Base-by-base conservation (phyloP, 1,140 invertebrate species). In the Frieseomelitta varia region DNA sequence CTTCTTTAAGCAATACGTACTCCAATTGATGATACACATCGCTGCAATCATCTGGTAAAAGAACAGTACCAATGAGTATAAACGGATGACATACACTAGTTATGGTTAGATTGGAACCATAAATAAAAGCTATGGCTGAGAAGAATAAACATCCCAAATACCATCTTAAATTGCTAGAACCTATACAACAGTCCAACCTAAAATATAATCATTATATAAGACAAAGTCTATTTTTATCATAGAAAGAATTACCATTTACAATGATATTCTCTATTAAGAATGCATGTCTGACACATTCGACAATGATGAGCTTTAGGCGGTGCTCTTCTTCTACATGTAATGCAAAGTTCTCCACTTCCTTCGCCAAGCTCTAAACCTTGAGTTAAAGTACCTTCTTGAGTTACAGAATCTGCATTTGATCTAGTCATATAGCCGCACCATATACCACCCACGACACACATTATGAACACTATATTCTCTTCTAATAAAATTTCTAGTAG, bases 131-230 rank as follows among this genome's bases (percentile, higher is more conserved):
- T 58, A 94, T 88, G 68, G 96, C 95, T 30, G 96, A 96, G 88
- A 96, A 95, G 58, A 97, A 90, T 82, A 96, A 94, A 39, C 96
- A 96, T 61, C 93, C 90, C 27, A 97, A 87, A 90, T 96, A 97
- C 92, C 96, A 96, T 63, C 92, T 94, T 71, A 96, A 95, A 91
- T 97, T 97, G 85, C 95, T 95, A 75, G 95, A 94, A 68, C 97
- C 95, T 82, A 97, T 95, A 91, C 97, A 97, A 88, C 97, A 97
- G 89, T 97, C 96, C 92, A 97, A 95, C 97, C 97, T 97, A 91
- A 21, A 91, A 89, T 84, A 79, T 67, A 82, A 53, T 10, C 11
- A 39, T 30, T 69, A 12, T 0, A 3, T 21, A n/a, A 65, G 4
- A 21, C 19, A 67, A 39, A 10, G 2, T 51, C 15, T 10, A 21